Evolutionary conservation across 2,797 vertebrate genomes (phyloP), one percentile per base, ranked within the genome.

Genomic region (Tamandua tetradactyla): DNA sequence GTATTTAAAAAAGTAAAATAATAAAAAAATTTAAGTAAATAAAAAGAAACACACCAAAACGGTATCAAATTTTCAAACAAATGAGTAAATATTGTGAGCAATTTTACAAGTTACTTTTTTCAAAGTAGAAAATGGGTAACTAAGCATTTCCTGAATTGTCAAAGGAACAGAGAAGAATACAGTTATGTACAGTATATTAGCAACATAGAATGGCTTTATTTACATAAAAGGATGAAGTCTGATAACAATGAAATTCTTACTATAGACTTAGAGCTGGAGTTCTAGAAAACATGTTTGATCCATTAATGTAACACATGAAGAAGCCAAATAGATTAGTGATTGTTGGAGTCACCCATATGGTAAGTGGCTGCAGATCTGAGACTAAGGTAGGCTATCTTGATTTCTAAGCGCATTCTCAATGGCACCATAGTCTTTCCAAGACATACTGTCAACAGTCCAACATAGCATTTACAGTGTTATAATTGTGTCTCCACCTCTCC

Each of bases 141-240:
- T 37, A 94, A 91, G 13, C n/a, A 74, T 91, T 95, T 78, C 40
- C 44, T 78, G 10, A 94, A 94, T 64, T 81, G 40, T 87, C 32
- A 87, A 88, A 88, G 42, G 13, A 93, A 62, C 80, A 91, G 62
- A 89, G 13, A 68, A 83, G 15, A 79, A 88, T 57, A 40, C 44
- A 84, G 62, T 87, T 91, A 66, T 1, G 62, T 86, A 57, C 14
- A 52, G 9, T 80, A 68, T 74, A 44, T 74, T 74, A 91, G 35
- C 47, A 71, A 55, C 17, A 66, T 15, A 85, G 62, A 87, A 91
- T 22, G 5, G 25, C 40, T 80, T 96, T 59, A 57, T 89, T 7
- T 2, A 85, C 10, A 66, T 32, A 15, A 93, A 55, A 89, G 8
- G n/a, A 57, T 40, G 11, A 74, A 74, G 5, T 52, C 52, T 89